These are phyloP conservation scores for Euzetes globulus DNA, from an alignment of 2,888 invertebrate species.

Conservation along the genomic window DNA sequence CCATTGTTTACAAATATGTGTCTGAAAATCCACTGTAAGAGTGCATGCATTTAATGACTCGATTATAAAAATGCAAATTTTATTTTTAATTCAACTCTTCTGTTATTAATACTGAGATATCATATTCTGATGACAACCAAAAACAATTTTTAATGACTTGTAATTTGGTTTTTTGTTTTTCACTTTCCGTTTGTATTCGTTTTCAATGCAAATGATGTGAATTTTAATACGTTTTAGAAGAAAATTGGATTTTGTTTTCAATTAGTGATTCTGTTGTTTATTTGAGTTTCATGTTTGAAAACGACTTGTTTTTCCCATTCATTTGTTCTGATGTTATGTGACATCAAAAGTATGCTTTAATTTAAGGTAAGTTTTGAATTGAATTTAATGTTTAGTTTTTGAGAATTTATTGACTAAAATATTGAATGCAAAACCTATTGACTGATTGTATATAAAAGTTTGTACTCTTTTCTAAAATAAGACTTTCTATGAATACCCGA, in stretches of 20 bases:
- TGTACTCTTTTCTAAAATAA: slow-evolving; percentile 11
- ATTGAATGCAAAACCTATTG: neutral
- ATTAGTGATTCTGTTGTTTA: neutral
- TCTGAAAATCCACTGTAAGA: neutral
- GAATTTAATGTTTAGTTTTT: no score
- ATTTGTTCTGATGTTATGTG: neutral
- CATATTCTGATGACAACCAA: neutral
- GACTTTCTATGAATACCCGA: neutral
- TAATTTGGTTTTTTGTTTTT: neutral
- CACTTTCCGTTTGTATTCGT: neutral
- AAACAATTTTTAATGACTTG: neutral
- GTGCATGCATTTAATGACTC: neutral
- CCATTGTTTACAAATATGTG: no score
- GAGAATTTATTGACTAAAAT: no score
- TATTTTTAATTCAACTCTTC: neutral
- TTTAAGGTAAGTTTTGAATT: neutral
- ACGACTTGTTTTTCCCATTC: no score
- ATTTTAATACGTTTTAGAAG: neutral
- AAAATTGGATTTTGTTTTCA: neutral
- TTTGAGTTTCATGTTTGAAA: neutral
- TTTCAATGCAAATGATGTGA: neutral
- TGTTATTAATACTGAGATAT: neutral
- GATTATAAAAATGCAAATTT: neutral
- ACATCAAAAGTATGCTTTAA: neutral
- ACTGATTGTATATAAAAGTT: neutral